Conservation (phyloP, 2,797 vertebrate species). For the Melanotaenia maccullochi region DNA sequence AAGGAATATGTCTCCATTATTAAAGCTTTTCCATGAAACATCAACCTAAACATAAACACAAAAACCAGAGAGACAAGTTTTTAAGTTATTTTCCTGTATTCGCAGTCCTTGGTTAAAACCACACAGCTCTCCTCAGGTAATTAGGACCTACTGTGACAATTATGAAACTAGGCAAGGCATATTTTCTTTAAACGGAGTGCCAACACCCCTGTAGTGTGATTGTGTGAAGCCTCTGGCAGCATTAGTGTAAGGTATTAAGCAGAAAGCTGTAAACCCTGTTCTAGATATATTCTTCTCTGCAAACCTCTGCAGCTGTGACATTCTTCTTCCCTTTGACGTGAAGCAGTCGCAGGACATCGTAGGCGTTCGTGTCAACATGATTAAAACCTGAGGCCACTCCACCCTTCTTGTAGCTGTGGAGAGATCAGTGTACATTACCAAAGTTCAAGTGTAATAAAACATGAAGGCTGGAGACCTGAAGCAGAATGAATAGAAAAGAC, state of each 20-base stretch:
- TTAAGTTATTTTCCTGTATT: constrained; percentile 10
- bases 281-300: constrained; percentile 7
- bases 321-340: constrained; percentile 91
- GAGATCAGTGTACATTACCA: constrained; percentile 37
- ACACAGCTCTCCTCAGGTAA: constrained; percentile 4
- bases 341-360: constrained; percentile 89
- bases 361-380: constrained; percentile 90
- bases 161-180: constrained; percentile 35
- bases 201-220: constrained; percentile 14
- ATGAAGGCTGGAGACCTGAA: not conserved
- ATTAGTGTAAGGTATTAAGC: constrained; percentile 33
- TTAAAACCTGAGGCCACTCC: constrained; percentile 90
- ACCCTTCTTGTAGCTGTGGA: constrained; percentile 91
- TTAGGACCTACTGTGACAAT: constrained; percentile 42
- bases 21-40: constrained; percentile 91
- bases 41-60: constrained; percentile 79
- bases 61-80: not conserved
- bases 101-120: constrained; percentile 1
- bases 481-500: not conserved
- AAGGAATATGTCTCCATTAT: constrained; percentile 90
- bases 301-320: constrained; percentile 88
- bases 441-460: constrained; percentile 70
- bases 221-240: constrained; percentile 38
- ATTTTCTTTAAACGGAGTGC: constrained; percentile 43
- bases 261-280: constrained; percentile 16